Base-by-base conservation (phyloP, 2,797 vertebrate genomes). In the Erethizon dorsatum region DNA sequence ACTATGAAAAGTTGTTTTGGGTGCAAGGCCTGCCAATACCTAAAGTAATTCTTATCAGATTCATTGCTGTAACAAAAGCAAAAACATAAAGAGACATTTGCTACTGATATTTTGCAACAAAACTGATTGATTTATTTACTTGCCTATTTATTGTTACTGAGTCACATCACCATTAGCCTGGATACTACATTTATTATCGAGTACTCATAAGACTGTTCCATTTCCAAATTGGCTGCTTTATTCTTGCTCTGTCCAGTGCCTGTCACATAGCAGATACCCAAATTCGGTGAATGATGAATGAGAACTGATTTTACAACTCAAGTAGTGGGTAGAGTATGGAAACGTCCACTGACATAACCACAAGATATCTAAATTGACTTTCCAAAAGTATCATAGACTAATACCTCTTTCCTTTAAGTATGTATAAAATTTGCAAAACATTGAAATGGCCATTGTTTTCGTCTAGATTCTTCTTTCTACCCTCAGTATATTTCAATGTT, bases 51-150 rank as follows among this genome's bases (percentile, higher is more conserved):
- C 71, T 79, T n/a, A 73, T 73, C 37, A 75, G 47, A 75, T 57
- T 63, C 45, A 59, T 80, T 86, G 50, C 6, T 11, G 1, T 31
- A 86, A 87, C 61, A 82, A 95, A 79, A 83, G 24, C 37, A 80
- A 37, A 59, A 75, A 86, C 2, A 41, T 28, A 31, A 50, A 52
- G 18, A 90, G 57, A 82, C 5, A 56, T 69, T 97, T 24, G 6
- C 89, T 84, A 37, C 47, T 92, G 45, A 47, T 73, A 80, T 50
- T 93, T 93, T 92, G 28, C 85, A 84, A 85, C n/a, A 69, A 69
- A 84, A 82, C 37, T 84, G 56, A 84, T 87, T 77, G 28, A 24
- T 45, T 77, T 45, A 28, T 47, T 78, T 79, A 79, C 10, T 79
- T 52, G 54, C 41, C 45, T 47, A 50, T 79, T 41, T 54, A 75